Conservation (phyloP, 2,113 vertebrate species). For the Pithys albifrons region DNA sequence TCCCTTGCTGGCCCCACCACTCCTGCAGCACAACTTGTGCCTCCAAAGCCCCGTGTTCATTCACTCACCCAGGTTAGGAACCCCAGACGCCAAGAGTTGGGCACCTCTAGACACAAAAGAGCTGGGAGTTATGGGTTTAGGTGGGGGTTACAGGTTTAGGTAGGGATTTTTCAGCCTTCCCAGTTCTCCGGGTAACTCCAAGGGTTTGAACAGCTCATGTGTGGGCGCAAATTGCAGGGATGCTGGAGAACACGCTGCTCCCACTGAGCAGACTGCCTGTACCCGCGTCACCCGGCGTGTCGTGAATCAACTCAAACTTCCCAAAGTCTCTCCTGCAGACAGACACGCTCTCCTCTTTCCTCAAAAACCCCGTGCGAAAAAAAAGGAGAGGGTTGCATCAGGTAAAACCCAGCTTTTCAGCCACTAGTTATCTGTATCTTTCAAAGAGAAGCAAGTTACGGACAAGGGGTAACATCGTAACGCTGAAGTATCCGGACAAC, state of each 20-base stretch:
- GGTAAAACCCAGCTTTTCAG: fast-evolving
- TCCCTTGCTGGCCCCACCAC: neutral
- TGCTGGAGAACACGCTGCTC: conserved; percentile 33
- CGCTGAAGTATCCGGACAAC: fast-evolving
- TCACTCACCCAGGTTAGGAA: neutral
- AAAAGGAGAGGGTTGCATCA: fast-evolving
- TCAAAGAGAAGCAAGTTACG: neutral
- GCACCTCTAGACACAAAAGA: neutral
- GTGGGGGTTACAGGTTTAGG: neutral
- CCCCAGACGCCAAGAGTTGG: neutral
- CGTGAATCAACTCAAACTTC: conserved; percentile 7
- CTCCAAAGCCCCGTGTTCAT: neutral
- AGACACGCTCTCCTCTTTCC: neutral
- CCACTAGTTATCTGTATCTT: fast-evolving
- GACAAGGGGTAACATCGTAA: fast-evolving
- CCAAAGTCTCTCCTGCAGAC: neutral
- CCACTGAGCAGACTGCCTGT: neutral
- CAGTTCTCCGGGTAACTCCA: neutral
- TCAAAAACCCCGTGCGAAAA: neutral
- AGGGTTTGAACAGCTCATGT: conserved; percentile 44
- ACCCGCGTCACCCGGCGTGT: neutral
- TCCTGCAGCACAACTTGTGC: fast-evolving
- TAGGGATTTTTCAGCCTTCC: neutral
- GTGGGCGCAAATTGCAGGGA: conserved; percentile 52
- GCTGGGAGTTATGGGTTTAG: fast-evolving